phyloP scores from a whole-genome alignment of 2,888 invertebrate species.

The Chalcis sispes region DNA sequence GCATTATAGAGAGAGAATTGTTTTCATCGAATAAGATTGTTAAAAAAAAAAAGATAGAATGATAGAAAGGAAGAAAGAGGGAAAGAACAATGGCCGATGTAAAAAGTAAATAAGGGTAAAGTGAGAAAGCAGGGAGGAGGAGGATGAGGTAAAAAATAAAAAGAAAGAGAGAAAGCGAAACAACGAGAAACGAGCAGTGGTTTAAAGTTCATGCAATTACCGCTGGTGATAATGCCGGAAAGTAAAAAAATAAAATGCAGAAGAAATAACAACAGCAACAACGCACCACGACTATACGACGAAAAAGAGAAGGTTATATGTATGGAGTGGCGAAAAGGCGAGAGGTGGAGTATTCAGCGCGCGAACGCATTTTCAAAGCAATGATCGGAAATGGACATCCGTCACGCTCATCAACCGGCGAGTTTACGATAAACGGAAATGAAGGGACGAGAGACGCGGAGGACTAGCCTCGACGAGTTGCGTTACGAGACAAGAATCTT shows the following conservation, averaged over 20 bases:
- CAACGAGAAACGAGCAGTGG: constrained; percentile 35
- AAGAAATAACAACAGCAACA: neutral
- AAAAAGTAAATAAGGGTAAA: too few relatives aligned
- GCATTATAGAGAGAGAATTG: too few relatives aligned
- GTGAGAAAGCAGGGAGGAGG: neutral
- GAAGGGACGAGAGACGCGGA: constrained; percentile 60
- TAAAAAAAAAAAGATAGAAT: too few relatives aligned
- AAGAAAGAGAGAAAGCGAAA: neutral
- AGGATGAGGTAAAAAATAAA: neutral
- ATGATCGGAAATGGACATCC: constrained; percentile 60
- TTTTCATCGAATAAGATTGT: too few relatives aligned
- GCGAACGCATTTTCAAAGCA: constrained; percentile 52
- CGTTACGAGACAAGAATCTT: constrained; percentile 42
- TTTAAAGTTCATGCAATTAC: too few relatives aligned
- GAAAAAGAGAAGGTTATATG: too few relatives aligned
- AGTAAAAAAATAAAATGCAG: too few relatives aligned
- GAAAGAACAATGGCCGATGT: too few relatives aligned
- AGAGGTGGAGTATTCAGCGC: neutral
- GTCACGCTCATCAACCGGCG: constrained; percentile 56
- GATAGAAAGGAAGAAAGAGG: neutral
- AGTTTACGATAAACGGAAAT: constrained; percentile 62
- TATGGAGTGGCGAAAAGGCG: too few relatives aligned
- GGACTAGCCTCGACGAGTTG: too few relatives aligned
- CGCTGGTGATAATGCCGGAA: constrained; percentile 48
- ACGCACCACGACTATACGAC: too few relatives aligned